phyloP scores from a whole-genome alignment of 2,113 vertebrate genomes.

The Nothocercus nigrocapillus region DNA sequence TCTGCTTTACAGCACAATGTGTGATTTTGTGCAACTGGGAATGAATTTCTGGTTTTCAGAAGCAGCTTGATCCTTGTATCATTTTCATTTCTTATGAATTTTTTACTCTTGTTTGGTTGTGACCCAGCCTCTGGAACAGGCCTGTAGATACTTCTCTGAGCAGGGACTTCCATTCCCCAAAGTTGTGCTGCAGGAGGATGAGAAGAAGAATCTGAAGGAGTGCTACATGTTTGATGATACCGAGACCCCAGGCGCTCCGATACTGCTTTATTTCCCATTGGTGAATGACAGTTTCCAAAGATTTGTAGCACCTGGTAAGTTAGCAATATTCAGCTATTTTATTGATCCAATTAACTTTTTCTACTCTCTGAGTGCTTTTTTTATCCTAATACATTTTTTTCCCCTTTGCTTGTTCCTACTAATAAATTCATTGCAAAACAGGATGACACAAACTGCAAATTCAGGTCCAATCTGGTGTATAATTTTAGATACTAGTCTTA shows the following conservation, averaged over 20 bases:
- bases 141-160: conserved; percentile 73
- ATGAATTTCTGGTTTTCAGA: background rate
- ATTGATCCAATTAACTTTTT: background rate
- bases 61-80: background rate
- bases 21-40: background rate
- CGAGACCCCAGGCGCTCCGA: conserved; percentile 66
- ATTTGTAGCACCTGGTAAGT: conserved; percentile 80
- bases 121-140: conserved; percentile 76
- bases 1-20: background rate
- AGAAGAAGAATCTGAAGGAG: conserved; percentile 75
- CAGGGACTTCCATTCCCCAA: conserved; percentile 80
- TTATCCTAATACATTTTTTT: background rate
- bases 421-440: background rate
- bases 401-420: background rate
- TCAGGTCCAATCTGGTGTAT: background rate
- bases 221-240: conserved; percentile 79
- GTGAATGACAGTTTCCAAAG: conserved; percentile 80
- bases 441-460: background rate
- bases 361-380: background rate
- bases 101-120: background rate
- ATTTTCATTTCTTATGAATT: background rate
- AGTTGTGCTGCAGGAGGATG: conserved; percentile 58
- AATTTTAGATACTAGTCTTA: background rate
- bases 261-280: conserved; percentile 81
- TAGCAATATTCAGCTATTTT: background rate